Conservation (phyloP, 2,113 vertebrate genomes). For the Tyto alba region DNA sequence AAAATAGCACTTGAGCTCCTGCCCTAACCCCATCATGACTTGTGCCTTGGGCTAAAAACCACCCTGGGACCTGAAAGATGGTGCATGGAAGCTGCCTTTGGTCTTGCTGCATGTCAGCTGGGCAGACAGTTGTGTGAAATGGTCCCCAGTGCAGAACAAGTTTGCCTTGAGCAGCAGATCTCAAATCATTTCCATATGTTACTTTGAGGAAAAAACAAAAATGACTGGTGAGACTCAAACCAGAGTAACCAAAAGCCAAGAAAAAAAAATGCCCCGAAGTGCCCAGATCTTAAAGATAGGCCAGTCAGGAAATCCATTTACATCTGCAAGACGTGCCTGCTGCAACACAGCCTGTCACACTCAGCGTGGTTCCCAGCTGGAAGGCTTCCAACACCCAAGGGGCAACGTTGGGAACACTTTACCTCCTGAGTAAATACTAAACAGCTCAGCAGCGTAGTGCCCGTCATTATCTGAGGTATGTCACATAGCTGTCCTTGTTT, state of each 20-base stretch:
- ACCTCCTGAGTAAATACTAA: neutral
- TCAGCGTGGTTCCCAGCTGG: neutral
- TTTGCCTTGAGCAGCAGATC: constrained; percentile 89
- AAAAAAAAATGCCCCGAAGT: constrained; percentile 25
- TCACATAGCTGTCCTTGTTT: neutral
- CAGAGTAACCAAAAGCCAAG: neutral
- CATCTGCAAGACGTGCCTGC: constrained; percentile 8
- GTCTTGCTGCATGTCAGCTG: constrained; percentile 85
- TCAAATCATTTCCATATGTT: constrained; percentile 91
- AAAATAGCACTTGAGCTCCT: constrained; percentile 84
- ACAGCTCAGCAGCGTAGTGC: neutral
- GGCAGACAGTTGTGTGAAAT: constrained; percentile 83
- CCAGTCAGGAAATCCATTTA: neutral
- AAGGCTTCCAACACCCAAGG: neutral
- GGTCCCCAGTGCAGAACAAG: constrained; percentile 85
- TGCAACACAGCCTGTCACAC: neutral
- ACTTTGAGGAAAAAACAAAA: constrained; percentile 93
- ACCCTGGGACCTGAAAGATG: constrained; percentile 84
- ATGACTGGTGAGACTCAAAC: constrained; percentile 80
- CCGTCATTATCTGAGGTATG: neutral
- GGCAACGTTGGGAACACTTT: neutral
- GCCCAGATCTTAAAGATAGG: constrained; percentile 26
- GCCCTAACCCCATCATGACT: constrained; percentile 80
- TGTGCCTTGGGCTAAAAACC: constrained; percentile 81
- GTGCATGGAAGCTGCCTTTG: constrained; percentile 81